These are phyloP conservation scores for Dendrolimus kikuchii DNA, from an alignment of 1,140 invertebrate genomes.

Conservation along the genomic window DNA sequence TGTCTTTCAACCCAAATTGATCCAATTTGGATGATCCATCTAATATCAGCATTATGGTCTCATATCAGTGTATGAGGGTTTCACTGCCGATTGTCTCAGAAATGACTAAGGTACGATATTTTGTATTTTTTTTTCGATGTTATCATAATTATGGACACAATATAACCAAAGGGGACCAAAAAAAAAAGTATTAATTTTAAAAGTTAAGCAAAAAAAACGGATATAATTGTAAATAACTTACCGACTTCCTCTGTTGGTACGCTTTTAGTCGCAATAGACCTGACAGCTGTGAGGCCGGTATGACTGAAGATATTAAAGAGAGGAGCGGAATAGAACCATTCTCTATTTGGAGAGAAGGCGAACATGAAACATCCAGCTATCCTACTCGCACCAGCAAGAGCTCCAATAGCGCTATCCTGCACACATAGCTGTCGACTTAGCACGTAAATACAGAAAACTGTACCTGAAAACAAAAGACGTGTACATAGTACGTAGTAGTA, in stretches of 20 bases:
- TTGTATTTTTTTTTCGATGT: too few relatives aligned
- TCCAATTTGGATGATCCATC: too few relatives aligned
- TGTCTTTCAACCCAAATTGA: too few relatives aligned
- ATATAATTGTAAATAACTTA: conserved; percentile 21
- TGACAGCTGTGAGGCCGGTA: conserved; percentile 69
- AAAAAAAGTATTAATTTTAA: background rate
- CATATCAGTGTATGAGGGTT: too few relatives aligned
- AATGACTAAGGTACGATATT: too few relatives aligned
- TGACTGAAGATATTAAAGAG: conserved; percentile 73
- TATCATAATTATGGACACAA: too few relatives aligned
- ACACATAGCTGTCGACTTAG: conserved; percentile 56
- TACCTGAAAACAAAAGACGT: conserved; percentile 43
- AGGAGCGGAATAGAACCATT: conserved; percentile 64
- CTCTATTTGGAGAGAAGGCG: conserved; percentile 56
- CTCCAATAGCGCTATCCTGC: conserved; percentile 63
- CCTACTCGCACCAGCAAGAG: conserved; percentile 61
- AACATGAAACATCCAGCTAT: conserved; percentile 66
- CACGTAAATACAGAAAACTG: conserved; percentile 58
- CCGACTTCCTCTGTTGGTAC: conserved; percentile 71
- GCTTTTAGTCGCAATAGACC: conserved; percentile 74
- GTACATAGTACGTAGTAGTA: background rate
- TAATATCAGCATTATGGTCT: too few relatives aligned
- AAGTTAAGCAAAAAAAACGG: background rate
- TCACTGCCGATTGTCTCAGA: too few relatives aligned
- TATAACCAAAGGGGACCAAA: too few relatives aligned